Evolutionary conservation across 2,113 vertebrate genomes (phyloP).

Genomic region (Marcusenius ussheri): DNA sequence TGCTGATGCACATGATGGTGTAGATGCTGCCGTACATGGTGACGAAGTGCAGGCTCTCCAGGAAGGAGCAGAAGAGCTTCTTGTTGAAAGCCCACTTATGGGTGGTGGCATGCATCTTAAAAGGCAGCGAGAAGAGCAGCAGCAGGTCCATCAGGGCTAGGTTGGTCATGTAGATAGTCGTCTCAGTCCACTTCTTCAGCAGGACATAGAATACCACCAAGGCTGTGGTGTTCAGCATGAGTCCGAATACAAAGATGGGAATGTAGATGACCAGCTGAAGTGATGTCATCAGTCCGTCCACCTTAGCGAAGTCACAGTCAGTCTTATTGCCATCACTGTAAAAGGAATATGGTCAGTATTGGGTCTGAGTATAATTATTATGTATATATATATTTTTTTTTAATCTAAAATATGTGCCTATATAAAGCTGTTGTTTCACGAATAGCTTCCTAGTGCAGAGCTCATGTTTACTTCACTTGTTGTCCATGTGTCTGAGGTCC

Average conservation of each 20-base stretch:
- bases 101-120: slow-evolving; percentile 62
- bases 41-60: slow-evolving; percentile 73
- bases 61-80: slow-evolving; percentile 56
- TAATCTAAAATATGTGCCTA: not conserved
- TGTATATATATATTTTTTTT: not conserved
- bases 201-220: slow-evolving; percentile 62
- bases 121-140: slow-evolving; percentile 70
- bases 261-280: slow-evolving; percentile 65
- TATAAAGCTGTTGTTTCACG: not conserved
- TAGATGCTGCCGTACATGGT: slow-evolving; percentile 82
- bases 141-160: slow-evolving; percentile 73
- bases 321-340: slow-evolving; percentile 30
- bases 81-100: not conserved
- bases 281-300: slow-evolving; percentile 45
- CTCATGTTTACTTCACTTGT: not conserved
- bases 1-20: slow-evolving; percentile 73
- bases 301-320: slow-evolving; percentile 39
- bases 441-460: not conserved
- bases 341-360: not conserved
- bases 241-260: slow-evolving; percentile 70
- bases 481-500: not conserved
- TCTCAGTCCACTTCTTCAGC: slow-evolving; percentile 65
- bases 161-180: slow-evolving; percentile 80
- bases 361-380: not conserved
- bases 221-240: slow-evolving; percentile 64